Conservation (phyloP, 2,888 invertebrate genomes). For the Thyatira batis region DNA sequence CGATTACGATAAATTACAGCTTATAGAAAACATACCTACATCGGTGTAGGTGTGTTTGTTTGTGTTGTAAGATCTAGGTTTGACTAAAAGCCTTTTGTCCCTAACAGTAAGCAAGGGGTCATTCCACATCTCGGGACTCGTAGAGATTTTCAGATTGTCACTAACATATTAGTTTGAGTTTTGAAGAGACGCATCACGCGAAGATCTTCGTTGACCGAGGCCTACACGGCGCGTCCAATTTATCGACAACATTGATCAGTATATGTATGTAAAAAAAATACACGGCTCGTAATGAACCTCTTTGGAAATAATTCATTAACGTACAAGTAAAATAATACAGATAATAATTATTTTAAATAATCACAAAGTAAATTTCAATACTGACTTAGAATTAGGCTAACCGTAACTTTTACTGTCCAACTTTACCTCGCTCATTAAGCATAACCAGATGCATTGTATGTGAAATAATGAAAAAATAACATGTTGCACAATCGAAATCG, state of each 20-base stretch:
- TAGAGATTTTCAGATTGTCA: conserved; percentile 17
- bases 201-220: background rate
- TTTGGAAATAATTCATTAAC: conserved; percentile 3
- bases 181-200: background rate
- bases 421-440: background rate
- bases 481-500: background rate
- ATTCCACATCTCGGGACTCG: background rate
- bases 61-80: conserved; percentile 34
- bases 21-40: conserved; percentile 43
- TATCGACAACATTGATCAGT: background rate
- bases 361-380: conserved; percentile 4
- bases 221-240: background rate
- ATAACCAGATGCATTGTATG: background rate
- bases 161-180: conserved; percentile 19
- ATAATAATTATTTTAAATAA: background rate
- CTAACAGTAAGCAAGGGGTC: conserved; percentile 17
- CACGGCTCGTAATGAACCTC: conserved; percentile 4
- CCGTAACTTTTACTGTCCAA: background rate
- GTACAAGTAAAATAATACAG: conserved; percentile 1
- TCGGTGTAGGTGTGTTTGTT: conserved; percentile 35
- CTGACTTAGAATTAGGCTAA: conserved; percentile 1
- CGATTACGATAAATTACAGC: conserved; percentile 49
- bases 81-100: conserved; percentile 33
- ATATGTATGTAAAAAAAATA: no score
- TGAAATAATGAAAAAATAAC: background rate